A percentile compares a stretch with the other conserved stretches of the same genome.
Conservation (phyloP, 2,797 vertebrate species). For the Halcyon badia region DNA sequence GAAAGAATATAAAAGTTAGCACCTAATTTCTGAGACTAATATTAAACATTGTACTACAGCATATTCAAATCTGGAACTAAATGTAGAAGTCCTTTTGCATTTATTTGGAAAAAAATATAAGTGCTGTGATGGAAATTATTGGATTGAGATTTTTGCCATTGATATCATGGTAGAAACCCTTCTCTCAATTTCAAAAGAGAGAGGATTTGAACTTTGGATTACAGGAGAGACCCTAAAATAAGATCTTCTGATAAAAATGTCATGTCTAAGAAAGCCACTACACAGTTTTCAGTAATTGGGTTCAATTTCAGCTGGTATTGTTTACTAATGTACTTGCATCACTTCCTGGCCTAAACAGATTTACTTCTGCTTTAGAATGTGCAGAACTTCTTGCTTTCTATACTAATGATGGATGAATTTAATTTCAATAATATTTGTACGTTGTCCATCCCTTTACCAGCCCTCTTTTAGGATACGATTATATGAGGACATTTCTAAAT, state of each 20-base stretch:
- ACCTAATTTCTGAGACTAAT: not conserved
- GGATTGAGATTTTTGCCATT: not conserved
- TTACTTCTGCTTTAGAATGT: not conserved
- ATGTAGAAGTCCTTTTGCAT: not conserved
- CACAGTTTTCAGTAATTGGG: not conserved
- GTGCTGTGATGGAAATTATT: not conserved
- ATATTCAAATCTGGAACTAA: constrained; percentile 2
- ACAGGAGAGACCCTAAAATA: not conserved
- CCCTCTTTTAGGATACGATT: not conserved
- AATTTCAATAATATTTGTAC: not conserved
- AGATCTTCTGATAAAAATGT: not conserved
- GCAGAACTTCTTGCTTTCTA: not conserved
- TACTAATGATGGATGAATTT: not conserved
- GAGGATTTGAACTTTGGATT: not conserved
- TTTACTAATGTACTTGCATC: not conserved
- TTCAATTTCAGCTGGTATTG: not conserved
- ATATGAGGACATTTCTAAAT: not conserved
- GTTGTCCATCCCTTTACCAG: not conserved
- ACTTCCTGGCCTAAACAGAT: not conserved
- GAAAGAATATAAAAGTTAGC: not conserved
- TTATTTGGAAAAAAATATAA: not conserved
- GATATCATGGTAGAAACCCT: not conserved
- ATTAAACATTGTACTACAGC: not conserved
- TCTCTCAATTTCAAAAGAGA: not conserved
- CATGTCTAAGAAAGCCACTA: not conserved